phyloP scores from a whole-genome alignment of 2,888 invertebrate species.

The Drosophila niveifrons region DNA sequence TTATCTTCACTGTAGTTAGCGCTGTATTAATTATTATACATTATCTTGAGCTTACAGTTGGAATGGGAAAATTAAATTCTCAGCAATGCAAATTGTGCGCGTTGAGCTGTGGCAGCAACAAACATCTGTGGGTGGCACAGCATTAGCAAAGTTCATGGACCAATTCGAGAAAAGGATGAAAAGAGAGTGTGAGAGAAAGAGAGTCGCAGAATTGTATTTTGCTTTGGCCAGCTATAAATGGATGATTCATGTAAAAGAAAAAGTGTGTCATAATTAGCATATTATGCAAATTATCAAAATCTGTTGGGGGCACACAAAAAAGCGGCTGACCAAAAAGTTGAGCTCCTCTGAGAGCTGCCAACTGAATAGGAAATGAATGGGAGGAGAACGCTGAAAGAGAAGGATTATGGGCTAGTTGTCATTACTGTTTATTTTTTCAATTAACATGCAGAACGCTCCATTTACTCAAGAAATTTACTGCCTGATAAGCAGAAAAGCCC shows the following conservation, averaged over 20 bases:
- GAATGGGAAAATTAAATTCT: slow-evolving; percentile 53
- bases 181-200: slow-evolving; percentile 13
- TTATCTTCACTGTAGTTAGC: slow-evolving; percentile 22
- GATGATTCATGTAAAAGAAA: slow-evolving; percentile 61
- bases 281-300: slow-evolving; percentile 62
- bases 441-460: slow-evolving; percentile 60
- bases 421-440: slow-evolving; percentile 44
- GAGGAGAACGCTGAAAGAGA: not conserved
- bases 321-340: slow-evolving; percentile 27
- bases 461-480: slow-evolving; percentile 42
- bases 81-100: slow-evolving; percentile 55
- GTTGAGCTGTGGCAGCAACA: slow-evolving; percentile 34
- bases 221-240: slow-evolving; percentile 45
- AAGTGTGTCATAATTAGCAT: slow-evolving; percentile 68
- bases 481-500: slow-evolving; percentile 42
- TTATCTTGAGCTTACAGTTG: slow-evolving; percentile 31
- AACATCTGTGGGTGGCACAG: slow-evolving; percentile 6
- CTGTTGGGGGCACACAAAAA: slow-evolving; percentile 14
- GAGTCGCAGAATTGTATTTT: slow-evolving; percentile 12
- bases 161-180: slow-evolving; percentile 27
- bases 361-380: slow-evolving; percentile 1
- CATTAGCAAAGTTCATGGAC: slow-evolving; percentile 37
- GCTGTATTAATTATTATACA: slow-evolving; percentile 47
- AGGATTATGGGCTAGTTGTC: slow-evolving; percentile 45
- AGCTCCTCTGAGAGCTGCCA: slow-evolving; percentile 11